Evolutionary conservation across 2,113 vertebrate genomes (phyloP), one percentile per base, ranked within the genome.

Genomic region (Rhinoderma darwinii): DNA sequence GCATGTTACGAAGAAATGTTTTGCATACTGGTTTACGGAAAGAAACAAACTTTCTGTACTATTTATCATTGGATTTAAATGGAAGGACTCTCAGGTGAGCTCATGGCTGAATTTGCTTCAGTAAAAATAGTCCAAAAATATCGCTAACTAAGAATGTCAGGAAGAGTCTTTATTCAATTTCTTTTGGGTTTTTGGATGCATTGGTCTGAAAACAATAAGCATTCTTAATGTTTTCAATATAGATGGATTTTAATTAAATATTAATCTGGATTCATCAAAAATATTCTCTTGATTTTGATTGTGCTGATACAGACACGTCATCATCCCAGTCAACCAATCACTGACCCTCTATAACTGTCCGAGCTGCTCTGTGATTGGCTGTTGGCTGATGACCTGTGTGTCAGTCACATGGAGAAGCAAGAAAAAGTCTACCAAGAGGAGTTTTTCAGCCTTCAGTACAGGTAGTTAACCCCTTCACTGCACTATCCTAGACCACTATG

Each of bases 261-360:
- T 70, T 70, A 37, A 70, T n/a, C n/a, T n/a, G n/a, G n/a, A n/a
- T 70, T 70, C 66, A 37, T 70, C 5, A n/a, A n/a, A n/a, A n/a
- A n/a, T n/a, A n/a, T n/a, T n/a, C n/a, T n/a, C n/a, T n/a, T n/a
- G n/a, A n/a, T n/a, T n/a, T n/a, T n/a, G n/a, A n/a, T n/a, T n/a
- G n/a, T n/a, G n/a, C n/a, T n/a, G n/a, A n/a, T n/a, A n/a, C n/a
- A n/a, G n/a, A n/a, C n/a, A n/a, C n/a, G n/a, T n/a, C n/a, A n/a
- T n/a, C n/a, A n/a, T n/a, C n/a, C n/a, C n/a, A n/a, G n/a, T n/a
- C n/a, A n/a, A n/a, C n/a, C n/a, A n/a, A n/a, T n/a, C n/a, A n/a
- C n/a, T n/a, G n/a, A n/a, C n/a, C n/a, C n/a, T n/a, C n/a, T n/a
- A n/a, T n/a, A n/a, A n/a, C n/a, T n/a, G n/a, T n/a, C n/a, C n/a